Percentiles rank a stretch among this genome's conserved stretches.
phyloP scores from a whole-genome alignment of 2,888 invertebrate species.

The Nipponacmea schrenckii region DNA sequence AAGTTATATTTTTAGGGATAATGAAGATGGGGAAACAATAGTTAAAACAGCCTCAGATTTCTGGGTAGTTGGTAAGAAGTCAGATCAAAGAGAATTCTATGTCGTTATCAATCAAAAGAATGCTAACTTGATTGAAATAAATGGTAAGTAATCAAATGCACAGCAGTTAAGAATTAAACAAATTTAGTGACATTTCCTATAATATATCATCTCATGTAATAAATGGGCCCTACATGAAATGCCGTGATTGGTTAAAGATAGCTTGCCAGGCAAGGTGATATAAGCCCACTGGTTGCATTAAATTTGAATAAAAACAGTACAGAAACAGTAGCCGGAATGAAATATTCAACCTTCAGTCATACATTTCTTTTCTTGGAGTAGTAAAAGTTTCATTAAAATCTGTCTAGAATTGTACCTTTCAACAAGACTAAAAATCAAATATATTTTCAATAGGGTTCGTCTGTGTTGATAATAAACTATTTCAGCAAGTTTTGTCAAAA shows the following conservation, averaged over 20 bases:
- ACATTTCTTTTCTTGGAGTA: too few relatives aligned
- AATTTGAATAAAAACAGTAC: too few relatives aligned
- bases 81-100: slow-evolving; percentile 91
- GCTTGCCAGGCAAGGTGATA: too few relatives aligned
- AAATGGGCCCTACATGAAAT: neutral
- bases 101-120: slow-evolving; percentile 91
- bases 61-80: slow-evolving; percentile 93
- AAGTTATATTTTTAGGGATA: slow-evolving; percentile 41
- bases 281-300: too few relatives aligned
- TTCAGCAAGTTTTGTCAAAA: too few relatives aligned
- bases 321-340: too few relatives aligned
- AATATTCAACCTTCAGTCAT: too few relatives aligned
- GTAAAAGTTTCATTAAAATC: too few relatives aligned
- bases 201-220: neutral
- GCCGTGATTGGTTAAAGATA: neutral
- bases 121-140: slow-evolving; percentile 89
- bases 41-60: slow-evolving; percentile 75
- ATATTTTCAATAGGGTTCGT: too few relatives aligned
- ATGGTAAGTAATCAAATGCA: slow-evolving; percentile 74
- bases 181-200: neutral
- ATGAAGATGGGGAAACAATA: slow-evolving; percentile 66
- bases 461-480: too few relatives aligned
- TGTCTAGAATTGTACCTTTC: too few relatives aligned
- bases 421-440: too few relatives aligned
- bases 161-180: neutral